Conservation (phyloP, 2,797 vertebrate genomes). For the Amazona finschi region DNA sequence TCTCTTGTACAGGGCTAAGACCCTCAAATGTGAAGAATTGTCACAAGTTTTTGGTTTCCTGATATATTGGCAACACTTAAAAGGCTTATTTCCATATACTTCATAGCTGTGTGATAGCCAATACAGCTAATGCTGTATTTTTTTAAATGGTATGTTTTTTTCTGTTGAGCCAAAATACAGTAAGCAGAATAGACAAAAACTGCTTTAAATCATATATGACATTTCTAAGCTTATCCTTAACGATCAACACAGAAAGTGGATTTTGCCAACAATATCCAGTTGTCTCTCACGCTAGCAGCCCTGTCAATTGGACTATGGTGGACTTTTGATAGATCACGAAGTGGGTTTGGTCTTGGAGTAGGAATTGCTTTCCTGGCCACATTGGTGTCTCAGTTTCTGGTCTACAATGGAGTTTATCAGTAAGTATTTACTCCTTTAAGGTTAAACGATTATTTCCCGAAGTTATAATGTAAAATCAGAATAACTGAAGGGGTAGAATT, state of each 20-base stretch:
- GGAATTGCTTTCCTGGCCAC: conserved; percentile 91
- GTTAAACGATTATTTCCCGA: not conserved
- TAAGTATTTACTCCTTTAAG: conserved; percentile 74
- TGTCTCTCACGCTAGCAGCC: conserved; percentile 92
- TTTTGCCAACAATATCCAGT: conserved; percentile 94
- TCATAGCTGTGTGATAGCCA: not conserved
- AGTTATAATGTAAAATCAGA: not conserved
- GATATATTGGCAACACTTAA: not conserved
- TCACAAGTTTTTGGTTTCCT: not conserved
- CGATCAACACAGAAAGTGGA: conserved; percentile 88
- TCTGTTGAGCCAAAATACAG: not conserved
- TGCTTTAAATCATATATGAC: not conserved
- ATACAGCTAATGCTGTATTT: not conserved
- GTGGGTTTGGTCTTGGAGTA: conserved; percentile 90
- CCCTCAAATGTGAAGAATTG: not conserved
- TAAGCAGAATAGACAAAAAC: not conserved
- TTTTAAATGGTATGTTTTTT: not conserved
- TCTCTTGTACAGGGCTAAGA: not conserved
- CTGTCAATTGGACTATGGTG: conserved; percentile 95
- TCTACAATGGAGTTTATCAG: conserved; percentile 95
- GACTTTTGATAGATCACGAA: conserved; percentile 94
- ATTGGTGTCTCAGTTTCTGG: conserved; percentile 88
- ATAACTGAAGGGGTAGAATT: not conserved
- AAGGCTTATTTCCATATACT: not conserved
- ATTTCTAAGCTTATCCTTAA: conserved; percentile 78